Evolutionary conservation across 2,797 vertebrate species (phyloP).

Genomic region (Bryconaethiops microstoma): DNA sequence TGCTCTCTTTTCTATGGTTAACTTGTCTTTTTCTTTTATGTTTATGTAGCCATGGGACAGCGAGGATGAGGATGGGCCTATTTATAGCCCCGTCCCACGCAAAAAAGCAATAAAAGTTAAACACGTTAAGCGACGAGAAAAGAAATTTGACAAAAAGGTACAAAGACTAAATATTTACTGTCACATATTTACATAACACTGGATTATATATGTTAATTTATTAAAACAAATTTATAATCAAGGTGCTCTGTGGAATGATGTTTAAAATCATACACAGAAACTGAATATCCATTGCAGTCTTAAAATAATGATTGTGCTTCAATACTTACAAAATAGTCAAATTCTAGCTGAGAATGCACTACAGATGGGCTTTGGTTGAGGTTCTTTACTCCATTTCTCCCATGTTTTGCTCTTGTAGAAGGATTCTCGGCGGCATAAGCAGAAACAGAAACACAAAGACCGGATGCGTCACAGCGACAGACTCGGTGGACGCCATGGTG

Average conservation of each 20-base stretch:
- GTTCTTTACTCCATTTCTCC: neutral
- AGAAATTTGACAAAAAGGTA: conserved; percentile 94
- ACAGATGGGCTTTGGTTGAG: neutral
- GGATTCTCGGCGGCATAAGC: conserved; percentile 89
- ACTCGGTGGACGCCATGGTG: conserved; percentile 77
- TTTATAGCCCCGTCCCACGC: conserved; percentile 85
- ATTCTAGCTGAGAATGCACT: neutral
- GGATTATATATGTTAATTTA: too few relatives aligned
- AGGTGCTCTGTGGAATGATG: too few relatives aligned
- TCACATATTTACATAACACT: too few relatives aligned
- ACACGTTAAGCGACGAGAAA: conserved; percentile 93
- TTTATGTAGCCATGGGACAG: conserved; percentile 83
- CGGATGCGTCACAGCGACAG: conserved; percentile 83
- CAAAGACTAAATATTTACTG: neutral
- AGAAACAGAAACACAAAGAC: conserved; percentile 91
- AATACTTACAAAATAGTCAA: neutral
- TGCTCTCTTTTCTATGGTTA: neutral
- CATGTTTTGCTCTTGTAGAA: conserved; percentile 71
- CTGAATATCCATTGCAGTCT: neutral
- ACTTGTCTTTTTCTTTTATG: neutral
- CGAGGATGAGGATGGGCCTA: conserved; percentile 86
- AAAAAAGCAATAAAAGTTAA: conserved; percentile 95
- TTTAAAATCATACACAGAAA: neutral
- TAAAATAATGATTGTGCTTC: neutral
- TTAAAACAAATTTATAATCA: too few relatives aligned